Base-by-base conservation (phyloP, 2,797 vertebrate genomes). In the Thunnus albacares region DNA sequence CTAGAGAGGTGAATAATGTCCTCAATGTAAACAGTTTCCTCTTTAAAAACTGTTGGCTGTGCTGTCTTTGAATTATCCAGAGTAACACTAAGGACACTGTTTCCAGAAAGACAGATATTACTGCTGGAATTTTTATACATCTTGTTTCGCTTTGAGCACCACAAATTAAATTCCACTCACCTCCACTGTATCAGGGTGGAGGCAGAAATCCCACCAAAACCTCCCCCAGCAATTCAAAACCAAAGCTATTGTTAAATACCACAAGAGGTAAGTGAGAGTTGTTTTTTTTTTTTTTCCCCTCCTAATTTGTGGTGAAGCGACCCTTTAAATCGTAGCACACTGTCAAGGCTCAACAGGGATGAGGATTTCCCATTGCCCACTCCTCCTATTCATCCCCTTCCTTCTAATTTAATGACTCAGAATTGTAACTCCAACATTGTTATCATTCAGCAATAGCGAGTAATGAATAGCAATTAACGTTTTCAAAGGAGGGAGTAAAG, bases 361-460 rank as follows among this genome's bases (percentile, higher is more conserved):
- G 71, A 80, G 75, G 75, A 53, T 79, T 82, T 81, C 72, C 81
- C 63, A n/a, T 74, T 65, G 66, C 69, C 76, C 62, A 70, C 80
- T 82, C 83, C 81, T 76, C 84, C 88, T 65, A 80, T 88, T 90
- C 90, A 82, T 73, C 81, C 88, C 73, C 78, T 76, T 87, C 80
- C 75, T 86, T 82, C 88, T 93, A 90, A 92, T 93, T 88, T 91
- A 92, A 92, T 93, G 91, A 93, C 88, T 93, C 87, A 87, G 90
- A 94, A 91, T 92, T 92, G 91, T 94, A 90, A 87, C 88, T 90
- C 88, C 91, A 80, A 88, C 93, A 86, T 91, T 93, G 91, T 94
- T 93, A 91, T 93, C 92, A 84, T 90, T 90, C 88, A 85, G 91
- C 90, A 90, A 86, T 89, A 83, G 89, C 83, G 76, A 89, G 92